These are phyloP conservation scores for Pachydiplax longipennis DNA, from an alignment of 2,888 invertebrate species.

Conservation along the genomic window DNA sequence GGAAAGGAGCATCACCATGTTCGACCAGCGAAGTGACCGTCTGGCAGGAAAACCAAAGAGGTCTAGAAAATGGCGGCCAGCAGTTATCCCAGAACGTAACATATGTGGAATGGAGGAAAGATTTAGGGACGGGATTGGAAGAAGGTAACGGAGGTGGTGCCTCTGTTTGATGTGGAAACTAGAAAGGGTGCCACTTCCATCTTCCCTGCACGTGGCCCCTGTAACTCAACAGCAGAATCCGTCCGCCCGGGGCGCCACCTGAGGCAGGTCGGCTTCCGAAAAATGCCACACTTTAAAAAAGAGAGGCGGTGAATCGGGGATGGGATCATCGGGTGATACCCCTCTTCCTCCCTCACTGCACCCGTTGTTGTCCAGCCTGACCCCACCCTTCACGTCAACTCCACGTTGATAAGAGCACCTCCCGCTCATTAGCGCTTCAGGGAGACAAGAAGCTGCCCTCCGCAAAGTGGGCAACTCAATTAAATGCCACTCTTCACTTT, in stretches of 20 bases:
- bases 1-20: too few relatives aligned
- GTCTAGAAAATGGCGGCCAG: too few relatives aligned
- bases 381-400: slow-evolving; percentile 11
- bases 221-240: background rate
- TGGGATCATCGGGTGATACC: background rate
- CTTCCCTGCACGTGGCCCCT: slow-evolving; percentile 3
- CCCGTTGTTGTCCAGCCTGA: background rate
- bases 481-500: slow-evolving; percentile 9
- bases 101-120: background rate
- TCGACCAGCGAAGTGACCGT: too few relatives aligned
- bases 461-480: slow-evolving; percentile 15
- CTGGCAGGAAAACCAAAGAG: too few relatives aligned
- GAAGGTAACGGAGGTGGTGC: background rate
- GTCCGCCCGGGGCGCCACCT: background rate
- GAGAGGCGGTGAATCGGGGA: background rate
- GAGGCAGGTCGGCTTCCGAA: slow-evolving; percentile 20
- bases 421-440: background rate
- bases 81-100: too few relatives aligned
- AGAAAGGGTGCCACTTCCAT: background rate
- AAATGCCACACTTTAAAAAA: background rate
- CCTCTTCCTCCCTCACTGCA: background rate
- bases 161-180: slow-evolving; percentile 4
- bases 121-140: background rate
- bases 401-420: background rate
- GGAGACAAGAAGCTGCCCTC: background rate